Evolutionary conservation across 2,797 vertebrate genomes (phyloP).

Genomic region (Hafferia zeledoni): DNA sequence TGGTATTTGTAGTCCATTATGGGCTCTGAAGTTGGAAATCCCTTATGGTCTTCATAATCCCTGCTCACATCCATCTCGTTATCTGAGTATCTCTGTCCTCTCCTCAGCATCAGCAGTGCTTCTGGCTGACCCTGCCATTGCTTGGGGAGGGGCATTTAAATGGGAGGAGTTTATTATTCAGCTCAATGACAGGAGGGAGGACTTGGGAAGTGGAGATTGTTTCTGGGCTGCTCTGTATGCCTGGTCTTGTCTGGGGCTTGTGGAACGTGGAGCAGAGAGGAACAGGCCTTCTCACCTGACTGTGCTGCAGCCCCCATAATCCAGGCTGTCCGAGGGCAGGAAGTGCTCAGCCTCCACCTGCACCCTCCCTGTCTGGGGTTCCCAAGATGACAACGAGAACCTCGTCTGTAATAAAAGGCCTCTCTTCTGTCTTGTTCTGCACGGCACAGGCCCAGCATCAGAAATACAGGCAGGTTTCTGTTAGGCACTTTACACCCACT

Average conservation of each 20-base stretch:
- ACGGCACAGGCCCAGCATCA: not conserved
- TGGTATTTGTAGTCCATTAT: constrained; percentile 35
- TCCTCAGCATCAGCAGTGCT: not conserved
- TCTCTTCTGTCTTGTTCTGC: not conserved
- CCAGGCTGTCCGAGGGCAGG: not conserved
- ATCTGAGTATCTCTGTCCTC: not conserved
- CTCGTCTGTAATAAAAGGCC: not conserved
- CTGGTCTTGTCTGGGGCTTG: not conserved
- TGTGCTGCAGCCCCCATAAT: accelerated
- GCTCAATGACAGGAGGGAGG: not conserved
- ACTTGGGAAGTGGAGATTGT: not conserved
- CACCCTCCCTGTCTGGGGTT: not conserved
- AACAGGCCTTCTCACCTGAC: not conserved
- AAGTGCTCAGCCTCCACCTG: not conserved
- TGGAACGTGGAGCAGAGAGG: not conserved
- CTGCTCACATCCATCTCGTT: not conserved
- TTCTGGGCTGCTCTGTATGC: not conserved
- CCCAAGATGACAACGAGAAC: not conserved
- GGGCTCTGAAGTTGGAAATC: constrained; percentile 38
- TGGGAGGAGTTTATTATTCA: not conserved
- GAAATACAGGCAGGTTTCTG: not conserved
- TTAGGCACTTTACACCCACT: not conserved
- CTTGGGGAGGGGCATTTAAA: not conserved
- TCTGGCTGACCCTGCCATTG: not conserved
- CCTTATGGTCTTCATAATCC: constrained; percentile 35